Percentiles rank a stretch among this genome's conserved stretches.
These are phyloP conservation scores for mouse (Mus musculus) DNA, from an alignment of 2,113 vertebrate genomes.

Conservation along the genomic window GRCm39 chr1:84685001-84685500, in stretches of 20 bases:
- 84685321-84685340: neutral
- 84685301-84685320: conserved; percentile 46
- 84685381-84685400: neutral
- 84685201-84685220: conserved; percentile 62
- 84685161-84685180: conserved; percentile 71
- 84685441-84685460: neutral
- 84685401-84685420: neutral
- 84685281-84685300: conserved; percentile 54
- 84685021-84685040: neutral
- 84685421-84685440: neutral
- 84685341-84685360: neutral
- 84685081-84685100: conserved; percentile 77
- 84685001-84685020: neutral
- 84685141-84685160: conserved; percentile 78
- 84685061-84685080: conserved; percentile 62
- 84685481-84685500: neutral
- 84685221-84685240: conserved; percentile 79
- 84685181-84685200: conserved; percentile 71
- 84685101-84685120: conserved; percentile 75
- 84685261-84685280: conserved; percentile 25
- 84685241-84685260: conserved; percentile 66
- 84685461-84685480: neutral
- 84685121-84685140: conserved; percentile 72
- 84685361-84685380: neutral
- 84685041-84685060: conserved; percentile 1